Percentiles rank a stretch among this genome's conserved stretches.
Evolutionary conservation across 1,140 invertebrate species (phyloP).

Genomic region (Bombus turneri): DNA sequence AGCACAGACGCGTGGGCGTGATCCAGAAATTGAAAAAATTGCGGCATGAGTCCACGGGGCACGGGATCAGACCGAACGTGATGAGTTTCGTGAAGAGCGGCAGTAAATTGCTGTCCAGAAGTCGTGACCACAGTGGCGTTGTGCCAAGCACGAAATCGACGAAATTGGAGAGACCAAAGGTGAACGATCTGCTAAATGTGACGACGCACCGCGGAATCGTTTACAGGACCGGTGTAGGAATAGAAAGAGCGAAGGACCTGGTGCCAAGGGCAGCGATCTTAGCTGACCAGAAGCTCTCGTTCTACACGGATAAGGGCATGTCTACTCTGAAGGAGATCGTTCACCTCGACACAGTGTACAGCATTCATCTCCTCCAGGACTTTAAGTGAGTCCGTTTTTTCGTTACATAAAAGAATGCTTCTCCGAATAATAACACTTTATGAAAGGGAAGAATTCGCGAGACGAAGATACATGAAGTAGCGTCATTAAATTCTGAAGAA

Average conservation of each 20-base stretch:
- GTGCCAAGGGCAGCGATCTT: conserved; percentile 82
- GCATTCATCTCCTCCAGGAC: conserved; percentile 85
- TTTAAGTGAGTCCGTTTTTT: conserved; percentile 80
- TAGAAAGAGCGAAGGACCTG: conserved; percentile 83
- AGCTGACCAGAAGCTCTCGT: conserved; percentile 82
- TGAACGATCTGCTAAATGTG: conserved; percentile 61
- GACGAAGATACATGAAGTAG: background rate
- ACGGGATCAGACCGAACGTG: conserved; percentile 75
- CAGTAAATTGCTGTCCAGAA: conserved; percentile 72
- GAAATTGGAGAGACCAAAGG: conserved; percentile 72
- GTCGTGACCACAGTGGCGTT: conserved; percentile 61
- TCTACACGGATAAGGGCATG: conserved; percentile 83
- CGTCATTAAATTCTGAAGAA: background rate
- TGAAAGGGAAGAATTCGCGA: background rate
- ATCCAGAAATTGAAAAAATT: conserved; percentile 77
- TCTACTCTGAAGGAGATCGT: conserved; percentile 84
- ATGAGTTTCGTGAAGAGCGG: conserved; percentile 74
- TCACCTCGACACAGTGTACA: conserved; percentile 83
- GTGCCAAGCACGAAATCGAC: conserved; percentile 52
- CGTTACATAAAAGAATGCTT: background rate
- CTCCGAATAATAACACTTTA: background rate
- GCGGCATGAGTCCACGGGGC: conserved; percentile 69
- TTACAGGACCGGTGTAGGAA: conserved; percentile 80
- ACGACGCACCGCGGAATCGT: conserved; percentile 77
- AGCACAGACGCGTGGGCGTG: conserved; percentile 62